Percentiles rank a stretch among this genome's conserved stretches.
phyloP scores from a whole-genome alignment of 2,888 invertebrate genomes.

The Endotricha flammealis region DNA sequence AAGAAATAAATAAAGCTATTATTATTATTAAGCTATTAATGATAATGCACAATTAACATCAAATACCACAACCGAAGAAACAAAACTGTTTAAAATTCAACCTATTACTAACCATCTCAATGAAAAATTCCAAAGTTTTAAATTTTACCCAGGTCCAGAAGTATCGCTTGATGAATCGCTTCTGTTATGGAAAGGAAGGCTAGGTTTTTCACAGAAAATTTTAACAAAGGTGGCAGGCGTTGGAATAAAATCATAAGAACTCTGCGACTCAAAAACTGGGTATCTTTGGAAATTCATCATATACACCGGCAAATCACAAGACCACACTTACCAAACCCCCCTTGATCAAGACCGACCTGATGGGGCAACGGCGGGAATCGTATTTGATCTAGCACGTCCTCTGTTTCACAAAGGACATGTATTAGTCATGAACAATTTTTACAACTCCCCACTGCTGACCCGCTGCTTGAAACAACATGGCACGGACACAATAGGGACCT shows the following conservation, averaged over 20 bases:
- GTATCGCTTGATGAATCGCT: too few species aligned
- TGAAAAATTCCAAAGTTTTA: too few species aligned
- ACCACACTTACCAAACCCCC: not conserved
- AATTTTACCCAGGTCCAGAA: too few species aligned
- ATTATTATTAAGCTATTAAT: too few species aligned
- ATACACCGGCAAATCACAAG: constrained; percentile 10
- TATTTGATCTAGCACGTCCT: constrained; percentile 5
- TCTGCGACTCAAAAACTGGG: constrained; percentile 15
- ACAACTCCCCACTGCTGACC: constrained; percentile 16
- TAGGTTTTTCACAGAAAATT: too few species aligned
- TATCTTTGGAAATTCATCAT: constrained; percentile 12
- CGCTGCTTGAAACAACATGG: constrained; percentile 12
- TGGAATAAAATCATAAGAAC: constrained; percentile 14
- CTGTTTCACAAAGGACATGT: constrained; percentile 14
- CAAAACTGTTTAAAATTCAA: too few species aligned
- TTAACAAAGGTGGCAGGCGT: constrained; percentile 13
- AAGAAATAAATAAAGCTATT: too few species aligned
- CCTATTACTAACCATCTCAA: too few species aligned
- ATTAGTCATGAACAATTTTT: constrained; percentile 18
- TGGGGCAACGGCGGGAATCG: constrained; percentile 7
- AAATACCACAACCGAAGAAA: too few species aligned
- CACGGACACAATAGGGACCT: constrained; percentile 16
- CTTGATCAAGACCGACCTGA: constrained; percentile 1
- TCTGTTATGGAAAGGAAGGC: too few species aligned
- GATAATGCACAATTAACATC: too few species aligned